Evolutionary conservation across 1,140 invertebrate species (phyloP), one percentile per base, ranked within the genome.

Genomic region (Onthophagus taurus): DNA sequence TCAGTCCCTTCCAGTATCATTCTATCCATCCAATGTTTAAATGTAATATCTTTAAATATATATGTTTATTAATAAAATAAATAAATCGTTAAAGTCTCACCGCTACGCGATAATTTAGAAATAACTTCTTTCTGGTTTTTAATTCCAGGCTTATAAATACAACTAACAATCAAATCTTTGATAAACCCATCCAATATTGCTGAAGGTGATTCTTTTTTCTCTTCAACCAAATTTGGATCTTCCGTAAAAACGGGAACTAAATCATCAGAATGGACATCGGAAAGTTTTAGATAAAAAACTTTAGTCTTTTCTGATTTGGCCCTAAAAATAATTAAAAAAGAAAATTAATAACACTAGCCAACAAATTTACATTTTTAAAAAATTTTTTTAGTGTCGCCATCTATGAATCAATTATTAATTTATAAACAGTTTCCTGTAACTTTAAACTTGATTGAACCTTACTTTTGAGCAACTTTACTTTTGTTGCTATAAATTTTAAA

Each of bases 301-400:
- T 47, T 44, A 0, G 36, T 42, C 20, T 50, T 53, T 13, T 47
- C 48, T 1, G 19, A 14, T 44, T 45, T 53, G 6, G 48, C 51
- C 8, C 51, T 53, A 49, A 49, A 26, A 41, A 19, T 26, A 7
- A 7, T 26, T 26, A 7, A n/a, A 7, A 26, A 7, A 26, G n/a
- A 26, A 26, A 26, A 26, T 26, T 7, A 26, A 26, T 26, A 26
- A 26, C 6, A 7, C 6, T 26, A n/a, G 6, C 6, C 23, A n/a
- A 26, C 6, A 26, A 26, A 26, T 26, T 26, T 26, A 26, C n/a
- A 26, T 26, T 26, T 26, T 26, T 26, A 6, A n/a, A 26, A 7
- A 7, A 7, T 26, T 26, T 26, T 26, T 26, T 26, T 26, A 7
- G 6, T 26, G n/a, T 7, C n/a, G n/a, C n/a, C 6, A 26, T n/a